phyloP scores from a whole-genome alignment of 2,797 vertebrate genomes.

The Austrolebias charrua region DNA sequence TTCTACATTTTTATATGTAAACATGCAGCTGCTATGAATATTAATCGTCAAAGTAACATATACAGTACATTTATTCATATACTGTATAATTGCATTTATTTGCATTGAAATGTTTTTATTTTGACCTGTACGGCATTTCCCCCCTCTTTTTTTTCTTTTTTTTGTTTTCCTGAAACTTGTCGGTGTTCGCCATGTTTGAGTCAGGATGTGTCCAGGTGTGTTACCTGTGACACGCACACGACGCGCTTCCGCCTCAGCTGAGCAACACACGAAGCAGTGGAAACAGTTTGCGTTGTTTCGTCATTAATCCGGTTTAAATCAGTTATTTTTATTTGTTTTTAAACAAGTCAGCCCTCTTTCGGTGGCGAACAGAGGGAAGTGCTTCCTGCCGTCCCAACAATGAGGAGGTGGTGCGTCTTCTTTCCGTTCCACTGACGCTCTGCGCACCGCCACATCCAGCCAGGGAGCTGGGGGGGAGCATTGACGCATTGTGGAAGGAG shows the following conservation, averaged over 20 bases:
- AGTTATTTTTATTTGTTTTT: neutral
- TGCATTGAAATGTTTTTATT: too few species aligned
- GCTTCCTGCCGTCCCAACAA: slow-evolving; percentile 72
- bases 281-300: neutral
- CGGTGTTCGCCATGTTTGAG: slow-evolving; percentile 50
- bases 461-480: slow-evolving; percentile 46
- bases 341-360: neutral
- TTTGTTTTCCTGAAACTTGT: neutral
- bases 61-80: too few species aligned
- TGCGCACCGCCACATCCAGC: slow-evolving; percentile 64
- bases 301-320: neutral
- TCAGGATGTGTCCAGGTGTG: slow-evolving; percentile 71
- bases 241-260: slow-evolving; percentile 31
- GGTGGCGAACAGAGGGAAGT: slow-evolving; percentile 39
- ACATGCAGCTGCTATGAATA: too few species aligned
- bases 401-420: slow-evolving; percentile 66
- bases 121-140: too few species aligned
- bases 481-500: slow-evolving; percentile 73
- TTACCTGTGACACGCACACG: slow-evolving; percentile 73
- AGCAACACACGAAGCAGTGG: slow-evolving; percentile 1
- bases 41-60: too few species aligned
- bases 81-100: too few species aligned
- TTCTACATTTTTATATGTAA: too few species aligned
- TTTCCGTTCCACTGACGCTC: slow-evolving; percentile 65
- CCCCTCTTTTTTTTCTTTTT: too few species aligned